phyloP scores from a whole-genome alignment of 1,140 invertebrate species.

The Drosophila repleta region DNA sequence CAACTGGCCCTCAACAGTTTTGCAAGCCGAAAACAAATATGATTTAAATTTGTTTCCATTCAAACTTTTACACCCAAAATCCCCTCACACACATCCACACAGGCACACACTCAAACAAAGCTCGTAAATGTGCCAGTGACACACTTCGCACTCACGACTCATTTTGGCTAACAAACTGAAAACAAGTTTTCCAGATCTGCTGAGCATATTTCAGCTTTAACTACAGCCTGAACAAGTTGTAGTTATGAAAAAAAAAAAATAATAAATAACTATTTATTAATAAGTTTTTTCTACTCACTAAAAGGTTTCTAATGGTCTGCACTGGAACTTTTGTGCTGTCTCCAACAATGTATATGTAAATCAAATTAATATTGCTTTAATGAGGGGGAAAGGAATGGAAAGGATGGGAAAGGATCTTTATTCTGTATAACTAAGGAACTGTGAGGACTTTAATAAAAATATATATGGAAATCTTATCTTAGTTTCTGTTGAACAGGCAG shows the following conservation, averaged over 20 bases:
- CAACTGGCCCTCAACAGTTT: conserved; percentile 41
- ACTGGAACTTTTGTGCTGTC: too few species aligned
- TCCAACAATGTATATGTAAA: too few species aligned
- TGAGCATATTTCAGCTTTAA: conserved; percentile 4
- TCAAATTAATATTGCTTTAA: too few species aligned
- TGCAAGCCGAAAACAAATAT: conserved; percentile 59
- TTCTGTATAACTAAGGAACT: too few species aligned
- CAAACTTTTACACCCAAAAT: conserved; percentile 21
- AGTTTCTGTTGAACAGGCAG: too few species aligned
- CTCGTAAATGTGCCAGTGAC: conserved; percentile 50
- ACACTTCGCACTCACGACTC: conserved; percentile 25
- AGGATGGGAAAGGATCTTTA: too few species aligned
- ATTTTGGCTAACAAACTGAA: conserved; percentile 20
- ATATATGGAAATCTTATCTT: too few species aligned
- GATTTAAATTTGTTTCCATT: conserved; percentile 61
- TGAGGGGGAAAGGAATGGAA: too few species aligned
- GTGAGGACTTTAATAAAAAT: too few species aligned
- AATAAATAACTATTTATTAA: neutral
- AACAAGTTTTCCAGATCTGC: conserved; percentile 22
- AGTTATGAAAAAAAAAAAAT: neutral
- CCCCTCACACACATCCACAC: conserved; percentile 8
- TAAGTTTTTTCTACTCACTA: too few species aligned
- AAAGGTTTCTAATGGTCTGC: too few species aligned
- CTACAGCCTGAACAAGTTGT: neutral
- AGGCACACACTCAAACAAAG: neutral